Conservation (phyloP, 2,888 invertebrate species). For the Nephrocerus scutellatus region DNA sequence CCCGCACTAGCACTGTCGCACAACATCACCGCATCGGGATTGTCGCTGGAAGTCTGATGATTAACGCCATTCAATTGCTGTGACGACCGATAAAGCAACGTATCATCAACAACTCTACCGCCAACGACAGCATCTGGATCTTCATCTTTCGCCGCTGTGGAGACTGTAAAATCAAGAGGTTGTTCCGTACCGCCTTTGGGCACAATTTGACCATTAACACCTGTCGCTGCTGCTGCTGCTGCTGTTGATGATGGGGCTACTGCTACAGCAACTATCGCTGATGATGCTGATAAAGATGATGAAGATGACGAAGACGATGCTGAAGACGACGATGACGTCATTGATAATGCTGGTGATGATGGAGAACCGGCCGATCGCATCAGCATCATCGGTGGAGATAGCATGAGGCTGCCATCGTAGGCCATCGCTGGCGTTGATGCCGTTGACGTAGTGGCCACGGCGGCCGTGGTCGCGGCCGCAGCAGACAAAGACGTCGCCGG, state of each 20-base stretch:
- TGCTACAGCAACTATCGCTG: constrained; percentile 20
- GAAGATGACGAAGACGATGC: constrained; percentile 16
- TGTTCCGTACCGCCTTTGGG: constrained; percentile 31
- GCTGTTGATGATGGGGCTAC: constrained; percentile 22
- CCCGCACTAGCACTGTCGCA: too few species aligned
- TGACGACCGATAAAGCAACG: too few species aligned
- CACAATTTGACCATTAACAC: constrained; percentile 45
- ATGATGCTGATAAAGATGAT: constrained; percentile 17
- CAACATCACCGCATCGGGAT: too few species aligned
- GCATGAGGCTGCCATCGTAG: constrained; percentile 24
- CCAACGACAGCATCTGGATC: constrained; percentile 14
- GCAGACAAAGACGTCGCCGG: constrained; percentile 19
- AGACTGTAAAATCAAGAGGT: constrained; percentile 27
- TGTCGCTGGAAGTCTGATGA: too few species aligned
- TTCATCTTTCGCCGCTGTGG: constrained; percentile 13
- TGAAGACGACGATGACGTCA: too few species aligned
- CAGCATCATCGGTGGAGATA: too few species aligned
- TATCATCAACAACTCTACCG: constrained; percentile 18
- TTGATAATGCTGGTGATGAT: too few species aligned
- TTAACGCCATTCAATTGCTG: too few species aligned
- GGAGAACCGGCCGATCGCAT: too few species aligned
- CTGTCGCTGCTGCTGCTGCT: constrained; percentile 28
- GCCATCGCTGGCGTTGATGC: constrained; percentile 17
- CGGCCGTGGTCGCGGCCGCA: constrained; percentile 17
- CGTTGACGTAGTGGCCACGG: constrained; percentile 14